Evolutionary conservation across 2,888 invertebrate genomes (phyloP).

Genomic region (Tenthredo livida): DNA sequence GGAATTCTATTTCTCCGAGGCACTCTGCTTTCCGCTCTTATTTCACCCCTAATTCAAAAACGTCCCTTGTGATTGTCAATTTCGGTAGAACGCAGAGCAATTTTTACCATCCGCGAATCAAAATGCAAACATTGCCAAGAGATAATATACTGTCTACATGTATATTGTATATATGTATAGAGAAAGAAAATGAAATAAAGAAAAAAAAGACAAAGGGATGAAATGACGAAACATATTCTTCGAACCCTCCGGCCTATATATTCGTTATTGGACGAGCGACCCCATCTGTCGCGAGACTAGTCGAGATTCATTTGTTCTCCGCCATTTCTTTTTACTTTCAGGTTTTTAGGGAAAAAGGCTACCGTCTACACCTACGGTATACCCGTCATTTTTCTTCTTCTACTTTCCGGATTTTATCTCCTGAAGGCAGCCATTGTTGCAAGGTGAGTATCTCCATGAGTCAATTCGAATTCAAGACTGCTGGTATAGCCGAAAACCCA

Average conservation of each 20-base stretch:
- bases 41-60: neutral
- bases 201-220: neutral
- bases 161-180: neutral
- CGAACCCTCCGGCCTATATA: conserved; percentile 17
- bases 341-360: conserved; percentile 80
- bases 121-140: neutral
- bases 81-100: neutral
- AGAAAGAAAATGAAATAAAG: neutral
- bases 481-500: neutral
- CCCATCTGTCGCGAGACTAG: conserved; percentile 2
- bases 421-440: conserved; percentile 81
- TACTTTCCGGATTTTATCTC: conserved; percentile 79
- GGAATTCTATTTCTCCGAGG: conserved; percentile 1
- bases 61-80: neutral
- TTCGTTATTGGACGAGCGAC: conserved; percentile 28
- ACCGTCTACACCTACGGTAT: conserved; percentile 80
- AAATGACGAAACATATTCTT: conserved; percentile 21
- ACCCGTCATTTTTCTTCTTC: conserved; percentile 78
- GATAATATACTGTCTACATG: neutral
- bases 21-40: neutral
- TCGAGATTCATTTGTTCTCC: conserved; percentile 31
- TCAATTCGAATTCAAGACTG: neutral
- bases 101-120: neutral
- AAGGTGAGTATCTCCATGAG: conserved; percentile 64
- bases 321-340: conserved; percentile 65